phyloP scores from a whole-genome alignment of 2,113 vertebrate species.

The Vulpes vulpes region DNA sequence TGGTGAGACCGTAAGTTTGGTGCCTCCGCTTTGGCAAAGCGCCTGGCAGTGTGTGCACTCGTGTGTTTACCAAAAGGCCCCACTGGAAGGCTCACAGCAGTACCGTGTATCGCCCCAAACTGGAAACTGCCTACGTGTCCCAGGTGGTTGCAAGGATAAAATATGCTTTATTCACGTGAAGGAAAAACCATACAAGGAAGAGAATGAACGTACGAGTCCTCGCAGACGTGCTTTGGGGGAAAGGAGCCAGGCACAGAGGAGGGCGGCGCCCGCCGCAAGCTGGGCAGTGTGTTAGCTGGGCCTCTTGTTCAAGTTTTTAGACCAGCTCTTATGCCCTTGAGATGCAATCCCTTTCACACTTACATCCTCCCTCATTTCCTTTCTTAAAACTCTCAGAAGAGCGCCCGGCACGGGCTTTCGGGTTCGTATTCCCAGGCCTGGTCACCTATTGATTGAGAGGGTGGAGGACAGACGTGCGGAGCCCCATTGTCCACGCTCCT shows the following conservation, averaged over 20 bases:
- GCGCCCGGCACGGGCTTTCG: neutral
- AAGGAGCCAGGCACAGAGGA: neutral
- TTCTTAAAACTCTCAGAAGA: neutral
- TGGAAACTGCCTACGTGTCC: neutral
- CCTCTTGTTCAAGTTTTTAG: neutral
- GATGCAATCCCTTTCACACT: neutral
- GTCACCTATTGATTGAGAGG: neutral
- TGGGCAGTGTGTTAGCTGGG: neutral
- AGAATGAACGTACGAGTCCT: neutral
- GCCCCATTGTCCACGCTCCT: neutral
- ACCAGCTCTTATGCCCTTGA: neutral
- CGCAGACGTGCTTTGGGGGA: neutral
- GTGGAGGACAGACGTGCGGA: neutral
- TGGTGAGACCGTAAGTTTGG: neutral
- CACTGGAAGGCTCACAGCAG: neutral
- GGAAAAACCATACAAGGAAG: accelerated
- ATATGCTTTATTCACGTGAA: neutral
- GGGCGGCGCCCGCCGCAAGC: neutral
- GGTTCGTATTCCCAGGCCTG: neutral
- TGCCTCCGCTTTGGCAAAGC: neutral
- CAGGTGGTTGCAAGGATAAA: neutral
- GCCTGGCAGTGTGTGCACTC: accelerated
- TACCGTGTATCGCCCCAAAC: neutral
- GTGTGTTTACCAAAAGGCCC: neutral
- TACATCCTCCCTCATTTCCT: neutral